Conservation (phyloP, 2,888 invertebrate genomes). For the Zeuzera pyrina region DNA sequence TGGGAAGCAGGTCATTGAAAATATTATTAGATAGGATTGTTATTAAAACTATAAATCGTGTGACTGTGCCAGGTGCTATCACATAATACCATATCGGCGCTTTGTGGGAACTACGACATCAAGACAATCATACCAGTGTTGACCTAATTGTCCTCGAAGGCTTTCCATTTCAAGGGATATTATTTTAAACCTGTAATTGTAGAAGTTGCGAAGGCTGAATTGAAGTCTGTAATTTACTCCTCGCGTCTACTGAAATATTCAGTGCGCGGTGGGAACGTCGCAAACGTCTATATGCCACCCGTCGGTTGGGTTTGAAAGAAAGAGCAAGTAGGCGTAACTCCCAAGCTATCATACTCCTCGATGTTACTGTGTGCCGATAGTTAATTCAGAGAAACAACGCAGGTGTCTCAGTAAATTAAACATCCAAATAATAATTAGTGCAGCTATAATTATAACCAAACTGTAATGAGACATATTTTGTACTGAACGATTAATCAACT, state of each 20-base stretch:
- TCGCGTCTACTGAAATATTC: slow-evolving; percentile 57
- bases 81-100: slow-evolving; percentile 2
- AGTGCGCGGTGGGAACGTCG: slow-evolving; percentile 44
- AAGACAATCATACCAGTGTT: slow-evolving; percentile 37
- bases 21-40: too few relatives aligned
- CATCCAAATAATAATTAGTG: slow-evolving; percentile 1
- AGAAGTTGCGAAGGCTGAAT: slow-evolving; percentile 27
- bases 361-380: slow-evolving; percentile 13
- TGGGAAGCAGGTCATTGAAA: too few relatives aligned
- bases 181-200: slow-evolving; percentile 46
- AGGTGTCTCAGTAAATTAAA: too few relatives aligned
- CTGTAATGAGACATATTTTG: too few relatives aligned
- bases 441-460: too few relatives aligned
- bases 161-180: slow-evolving; percentile 31
- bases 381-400: slow-evolving; percentile 29
- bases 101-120: slow-evolving; percentile 38
- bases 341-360: neutral
- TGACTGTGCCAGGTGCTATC: slow-evolving; percentile 6
- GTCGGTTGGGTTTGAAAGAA: slow-evolving; percentile 9
- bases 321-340: neutral
- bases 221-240: slow-evolving; percentile 56
- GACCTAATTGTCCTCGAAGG: slow-evolving; percentile 41
- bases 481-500: too few relatives aligned
- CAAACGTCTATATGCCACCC: slow-evolving; percentile 27
- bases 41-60: too few relatives aligned